Percentiles rank a stretch among this genome's conserved stretches.
These are phyloP conservation scores for Archaeoteleia sp. DNA, from an alignment of 2,888 invertebrate species.

Conservation along the genomic window DNA sequence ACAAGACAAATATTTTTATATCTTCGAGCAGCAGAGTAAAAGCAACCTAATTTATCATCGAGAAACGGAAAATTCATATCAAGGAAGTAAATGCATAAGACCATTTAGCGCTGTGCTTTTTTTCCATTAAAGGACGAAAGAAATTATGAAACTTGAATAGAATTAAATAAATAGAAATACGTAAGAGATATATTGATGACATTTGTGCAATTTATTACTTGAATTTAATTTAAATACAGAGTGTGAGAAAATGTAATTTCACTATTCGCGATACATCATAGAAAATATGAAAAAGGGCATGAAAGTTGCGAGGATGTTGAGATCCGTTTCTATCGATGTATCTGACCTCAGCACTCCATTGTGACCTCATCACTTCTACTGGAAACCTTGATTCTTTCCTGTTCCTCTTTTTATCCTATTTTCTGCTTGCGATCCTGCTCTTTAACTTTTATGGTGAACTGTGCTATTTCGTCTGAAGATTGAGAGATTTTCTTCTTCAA, in stretches of 20 bases:
- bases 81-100: not conserved
- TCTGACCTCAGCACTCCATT: not conserved
- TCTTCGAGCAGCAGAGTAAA: not conserved
- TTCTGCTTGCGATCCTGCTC: conserved; percentile 46
- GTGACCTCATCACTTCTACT: conserved; percentile 20
- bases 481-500: conserved; percentile 20
- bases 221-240: too few relatives aligned
- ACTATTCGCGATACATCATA: too few relatives aligned
- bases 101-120: not conserved
- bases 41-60: conserved; percentile 4
- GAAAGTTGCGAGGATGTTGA: not conserved
- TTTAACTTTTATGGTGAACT: conserved; percentile 60
- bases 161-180: too few relatives aligned
- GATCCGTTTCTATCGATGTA: not conserved
- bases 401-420: conserved; percentile 26
- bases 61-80: not conserved
- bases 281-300: not conserved
- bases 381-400: conserved; percentile 8
- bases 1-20: conserved; percentile 6
- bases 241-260: too few relatives aligned
- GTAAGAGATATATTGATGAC: too few relatives aligned
- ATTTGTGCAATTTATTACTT: too few relatives aligned
- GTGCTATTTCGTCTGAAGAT: conserved; percentile 31
- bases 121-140: too few relatives aligned
- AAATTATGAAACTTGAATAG: too few relatives aligned